phyloP scores from a whole-genome alignment of 37 sponge, comb jelly and placozoan species.

The Aphrocallistes beatrix region DNA sequence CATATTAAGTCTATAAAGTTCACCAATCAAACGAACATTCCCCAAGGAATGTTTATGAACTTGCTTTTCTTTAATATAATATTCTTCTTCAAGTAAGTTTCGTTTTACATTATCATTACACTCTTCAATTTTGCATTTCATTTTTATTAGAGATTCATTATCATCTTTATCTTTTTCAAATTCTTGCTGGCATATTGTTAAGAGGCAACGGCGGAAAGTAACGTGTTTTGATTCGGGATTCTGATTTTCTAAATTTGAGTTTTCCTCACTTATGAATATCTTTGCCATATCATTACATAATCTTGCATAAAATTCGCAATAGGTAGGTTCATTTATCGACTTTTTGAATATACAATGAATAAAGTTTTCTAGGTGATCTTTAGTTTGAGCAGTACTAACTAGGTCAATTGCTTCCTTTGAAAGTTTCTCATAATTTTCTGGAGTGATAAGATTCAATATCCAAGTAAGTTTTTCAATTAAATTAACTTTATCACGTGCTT shows the following conservation, averaged over 20 bases:
- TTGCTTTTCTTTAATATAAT: not conserved
- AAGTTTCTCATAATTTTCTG: not conserved
- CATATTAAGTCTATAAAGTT: not conserved
- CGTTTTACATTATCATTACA: not conserved
- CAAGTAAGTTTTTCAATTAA: not conserved
- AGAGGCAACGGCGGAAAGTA: not conserved
- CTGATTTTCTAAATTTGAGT: not conserved
- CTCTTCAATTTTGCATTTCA: not conserved
- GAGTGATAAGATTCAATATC: not conserved
- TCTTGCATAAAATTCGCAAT: constrained; percentile 11
- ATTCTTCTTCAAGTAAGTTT: not conserved
- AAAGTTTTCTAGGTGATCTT: not conserved
- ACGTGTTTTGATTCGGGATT: not conserved
- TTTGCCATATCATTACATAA: constrained; percentile 10
- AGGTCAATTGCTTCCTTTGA: not conserved
- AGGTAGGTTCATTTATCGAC: not conserved
- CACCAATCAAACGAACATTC: not conserved
- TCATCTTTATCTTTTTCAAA: constrained; percentile 9
- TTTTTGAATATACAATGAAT: not conserved
- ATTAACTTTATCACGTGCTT: not conserved
- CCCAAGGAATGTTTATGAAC: constrained; percentile 5
- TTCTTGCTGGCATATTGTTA: constrained; percentile 2
- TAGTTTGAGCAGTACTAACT: not conserved
- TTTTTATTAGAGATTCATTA: not conserved
- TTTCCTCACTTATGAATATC: not conserved